A percentile compares a stretch with the other conserved stretches of the same genome.
Conservation (phyloP, 2,888 invertebrate species). For the Ochropleura plecta region DNA sequence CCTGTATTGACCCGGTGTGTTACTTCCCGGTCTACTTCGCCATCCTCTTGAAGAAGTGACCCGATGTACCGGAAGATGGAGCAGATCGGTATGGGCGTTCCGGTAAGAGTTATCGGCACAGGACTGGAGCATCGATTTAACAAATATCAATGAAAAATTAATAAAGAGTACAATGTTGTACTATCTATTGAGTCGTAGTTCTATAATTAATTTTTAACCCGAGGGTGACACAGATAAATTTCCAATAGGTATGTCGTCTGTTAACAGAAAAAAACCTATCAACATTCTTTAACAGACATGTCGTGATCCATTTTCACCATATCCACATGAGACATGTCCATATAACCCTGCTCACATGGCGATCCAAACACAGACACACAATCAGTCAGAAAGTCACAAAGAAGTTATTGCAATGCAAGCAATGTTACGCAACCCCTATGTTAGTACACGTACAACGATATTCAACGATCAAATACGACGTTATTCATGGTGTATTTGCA, state of each 20-base stretch:
- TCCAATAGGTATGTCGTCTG: background rate
- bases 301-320: background rate
- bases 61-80: no score
- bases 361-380: slow-evolving; percentile 19
- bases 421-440: slow-evolving; percentile 44
- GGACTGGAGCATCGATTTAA: no score
- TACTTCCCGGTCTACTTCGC: no score
- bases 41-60: no score
- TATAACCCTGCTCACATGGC: background rate
- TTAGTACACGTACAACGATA: slow-evolving; percentile 10
- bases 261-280: background rate
- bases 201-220: no score
- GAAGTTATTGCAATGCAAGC: slow-evolving; percentile 44
- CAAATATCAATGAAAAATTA: no score
- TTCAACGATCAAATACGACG: slow-evolving; percentile 15
- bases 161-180: no score
- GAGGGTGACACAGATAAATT: background rate
- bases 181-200: no score
- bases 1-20: no score
- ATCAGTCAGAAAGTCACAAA: slow-evolving; percentile 53
- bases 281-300: background rate
- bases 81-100: no score
- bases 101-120: no score
- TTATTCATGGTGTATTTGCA: background rate
- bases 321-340: background rate